These are phyloP conservation scores for Spheniscus humboldti DNA, from an alignment of 2,797 vertebrate species.

Conservation along the genomic window DNA sequence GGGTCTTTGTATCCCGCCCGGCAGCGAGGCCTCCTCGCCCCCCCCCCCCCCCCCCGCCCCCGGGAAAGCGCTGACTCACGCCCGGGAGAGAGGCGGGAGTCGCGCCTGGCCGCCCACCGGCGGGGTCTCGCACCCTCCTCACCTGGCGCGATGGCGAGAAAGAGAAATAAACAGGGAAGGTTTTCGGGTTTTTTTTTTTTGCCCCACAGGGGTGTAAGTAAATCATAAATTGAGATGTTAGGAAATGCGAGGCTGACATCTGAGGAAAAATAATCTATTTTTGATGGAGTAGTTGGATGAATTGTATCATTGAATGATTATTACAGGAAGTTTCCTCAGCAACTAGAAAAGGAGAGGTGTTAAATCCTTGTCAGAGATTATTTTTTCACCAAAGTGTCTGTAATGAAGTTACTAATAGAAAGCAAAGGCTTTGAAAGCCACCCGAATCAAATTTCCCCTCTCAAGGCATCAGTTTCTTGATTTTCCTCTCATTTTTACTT, in stretches of 20 bases:
- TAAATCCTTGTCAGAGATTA: background rate
- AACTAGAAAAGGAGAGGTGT: background rate
- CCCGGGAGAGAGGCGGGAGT: background rate
- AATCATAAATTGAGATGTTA: fast-evolving
- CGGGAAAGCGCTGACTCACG: constrained; percentile 10
- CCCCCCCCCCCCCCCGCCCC: background rate
- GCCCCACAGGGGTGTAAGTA: fast-evolving
- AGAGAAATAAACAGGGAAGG: too few species aligned
- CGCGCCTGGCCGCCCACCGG: background rate
- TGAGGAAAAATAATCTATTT: background rate
- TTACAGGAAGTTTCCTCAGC: background rate
- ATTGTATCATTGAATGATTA: fast-evolving
- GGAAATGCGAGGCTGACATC: background rate
- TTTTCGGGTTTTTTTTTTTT: too few species aligned
- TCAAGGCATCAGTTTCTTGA: background rate
- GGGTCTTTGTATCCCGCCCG: background rate
- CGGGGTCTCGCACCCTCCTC: background rate
- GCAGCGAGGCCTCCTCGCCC: background rate
- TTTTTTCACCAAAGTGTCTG: background rate
- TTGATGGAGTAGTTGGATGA: background rate
- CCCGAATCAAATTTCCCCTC: fast-evolving
- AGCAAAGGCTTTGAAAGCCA: background rate
- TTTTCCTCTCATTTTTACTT: background rate
- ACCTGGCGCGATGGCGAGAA: background rate
- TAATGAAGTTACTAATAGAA: background rate